Percentiles rank a stretch among this genome's conserved stretches.
Conservation (phyloP, 1,140 invertebrate genomes). For the Conus ventricosus region DNA sequence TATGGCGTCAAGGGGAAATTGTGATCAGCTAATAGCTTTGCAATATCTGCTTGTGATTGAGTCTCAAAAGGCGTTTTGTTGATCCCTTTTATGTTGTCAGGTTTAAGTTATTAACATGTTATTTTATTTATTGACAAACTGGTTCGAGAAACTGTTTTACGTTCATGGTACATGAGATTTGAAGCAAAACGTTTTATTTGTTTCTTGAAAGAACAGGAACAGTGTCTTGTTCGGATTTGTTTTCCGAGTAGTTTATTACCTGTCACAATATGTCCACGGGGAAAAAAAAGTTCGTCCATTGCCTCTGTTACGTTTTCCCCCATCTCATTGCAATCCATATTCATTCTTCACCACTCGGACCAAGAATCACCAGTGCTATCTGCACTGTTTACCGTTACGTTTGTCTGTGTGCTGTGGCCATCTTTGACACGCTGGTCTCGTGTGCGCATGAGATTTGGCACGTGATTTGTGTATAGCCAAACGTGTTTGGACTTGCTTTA, state of each 20-base stretch:
- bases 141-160: too few species aligned
- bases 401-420: constrained; percentile 24
- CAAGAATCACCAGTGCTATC: constrained; percentile 1
- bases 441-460: constrained; percentile 14
- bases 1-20: neutral
- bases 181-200: too few species aligned
- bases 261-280: too few species aligned
- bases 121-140: neutral
- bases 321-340: constrained; percentile 10
- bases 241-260: neutral
- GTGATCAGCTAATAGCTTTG: neutral
- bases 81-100: neutral
- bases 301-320: neutral
- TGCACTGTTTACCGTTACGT: neutral
- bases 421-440: constrained; percentile 21
- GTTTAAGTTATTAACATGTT: neutral
- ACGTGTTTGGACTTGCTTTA: constrained; percentile 9
- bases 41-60: constrained; percentile 5
- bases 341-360: constrained; percentile 6
- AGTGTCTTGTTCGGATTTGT: neutral
- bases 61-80: neutral
- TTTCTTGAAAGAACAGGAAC: too few species aligned
- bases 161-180: too few species aligned
- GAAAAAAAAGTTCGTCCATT: neutral
- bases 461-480: constrained; percentile 16